Base-by-base conservation (phyloP, 2,113 vertebrate genomes). In the Takifugu bimaculatus region DNA sequence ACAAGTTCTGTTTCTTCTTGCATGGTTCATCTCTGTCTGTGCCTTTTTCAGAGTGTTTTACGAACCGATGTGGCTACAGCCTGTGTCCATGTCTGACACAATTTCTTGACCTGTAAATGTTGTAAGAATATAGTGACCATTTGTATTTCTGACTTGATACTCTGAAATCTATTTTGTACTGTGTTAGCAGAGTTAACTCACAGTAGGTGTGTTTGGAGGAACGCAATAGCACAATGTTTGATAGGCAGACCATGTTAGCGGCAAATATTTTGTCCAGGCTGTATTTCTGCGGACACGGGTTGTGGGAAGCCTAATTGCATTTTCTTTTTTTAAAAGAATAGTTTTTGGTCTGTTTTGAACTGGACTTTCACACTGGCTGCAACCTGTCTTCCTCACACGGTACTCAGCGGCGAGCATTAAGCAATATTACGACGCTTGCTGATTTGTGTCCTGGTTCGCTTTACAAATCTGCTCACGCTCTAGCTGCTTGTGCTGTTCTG, bases 1-100 rank as follows among this genome's bases (percentile, higher is more conserved):
- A 77, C 90, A 80, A 70, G 4, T 65, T 57, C 85, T 77, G 47
- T 74, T 89, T 83, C 48, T 27, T 69, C 86, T 76, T 92, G 93
- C 92, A 91, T 93, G 92, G 77, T 87, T 87, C 77, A 71, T 57
- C 86, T 77, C 88, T 92, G 85, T 83, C 88, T 84, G 93, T 95
- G 92, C 93, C 94, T 92, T 92, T 39, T 83, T 61, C 27, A 79
- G 85, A 79, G 80, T 44, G 49, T 74, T 83, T 80, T 69, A 88
- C 63, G 50, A 79, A 62, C 68, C 26, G 44, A 70, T 84, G 76
- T 63, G 50, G 43, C 26, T 81, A 53, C 59, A 45, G 70, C 77
- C 48, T 63, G 47, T 69, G 72, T 89, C 74, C 63, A 60, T 52
- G 68, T 80, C 71, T 74, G 79, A 87, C 66, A 61, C 51, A 87